Percentiles rank a stretch among this genome's conserved stretches.
Evolutionary conservation across 2,888 invertebrate species (phyloP).

Genomic region (Panopea generosa): DNA sequence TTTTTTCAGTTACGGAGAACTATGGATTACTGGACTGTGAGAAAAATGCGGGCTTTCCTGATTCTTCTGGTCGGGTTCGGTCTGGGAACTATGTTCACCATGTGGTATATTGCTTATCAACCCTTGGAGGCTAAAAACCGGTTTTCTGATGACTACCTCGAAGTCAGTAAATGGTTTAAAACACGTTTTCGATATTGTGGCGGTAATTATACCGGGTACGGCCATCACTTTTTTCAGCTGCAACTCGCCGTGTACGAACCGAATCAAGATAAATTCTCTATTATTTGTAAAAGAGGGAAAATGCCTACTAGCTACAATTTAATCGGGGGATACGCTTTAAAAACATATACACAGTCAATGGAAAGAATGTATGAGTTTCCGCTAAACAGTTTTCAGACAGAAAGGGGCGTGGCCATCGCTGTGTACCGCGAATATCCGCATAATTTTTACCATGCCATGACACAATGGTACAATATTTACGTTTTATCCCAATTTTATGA

Average conservation of each 20-base stretch:
- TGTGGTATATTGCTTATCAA: too few relatives aligned
- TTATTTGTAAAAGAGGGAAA: conserved; percentile 17
- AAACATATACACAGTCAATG: not conserved
- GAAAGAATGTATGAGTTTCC: not conserved
- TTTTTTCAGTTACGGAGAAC: conserved; percentile 10
- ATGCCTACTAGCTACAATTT: conserved; percentile 21
- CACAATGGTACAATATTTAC: conserved; percentile 57
- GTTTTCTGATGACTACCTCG: too few relatives aligned
- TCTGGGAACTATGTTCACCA: too few relatives aligned
- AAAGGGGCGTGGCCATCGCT: conserved; percentile 17
- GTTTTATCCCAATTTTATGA: conserved; percentile 36
- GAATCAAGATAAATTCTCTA: conserved; percentile 24
- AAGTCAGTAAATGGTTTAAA: too few relatives aligned
- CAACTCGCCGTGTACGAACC: conserved; percentile 27
- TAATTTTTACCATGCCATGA: conserved; percentile 59
- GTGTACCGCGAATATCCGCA: conserved; percentile 51
- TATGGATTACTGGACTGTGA: not conserved
- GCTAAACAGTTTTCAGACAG: not conserved
- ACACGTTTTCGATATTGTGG: too few relatives aligned
- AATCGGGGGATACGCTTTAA: conserved; percentile 19
- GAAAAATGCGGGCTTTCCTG: too few relatives aligned
- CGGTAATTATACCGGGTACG: conserved; percentile 47
- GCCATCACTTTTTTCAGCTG: conserved; percentile 43
- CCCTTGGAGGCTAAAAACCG: too few relatives aligned
- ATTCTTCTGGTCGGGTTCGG: too few relatives aligned